Evolutionary conservation across 2,113 vertebrate genomes (phyloP).

Genomic region (Nesospiza acunhae): DNA sequence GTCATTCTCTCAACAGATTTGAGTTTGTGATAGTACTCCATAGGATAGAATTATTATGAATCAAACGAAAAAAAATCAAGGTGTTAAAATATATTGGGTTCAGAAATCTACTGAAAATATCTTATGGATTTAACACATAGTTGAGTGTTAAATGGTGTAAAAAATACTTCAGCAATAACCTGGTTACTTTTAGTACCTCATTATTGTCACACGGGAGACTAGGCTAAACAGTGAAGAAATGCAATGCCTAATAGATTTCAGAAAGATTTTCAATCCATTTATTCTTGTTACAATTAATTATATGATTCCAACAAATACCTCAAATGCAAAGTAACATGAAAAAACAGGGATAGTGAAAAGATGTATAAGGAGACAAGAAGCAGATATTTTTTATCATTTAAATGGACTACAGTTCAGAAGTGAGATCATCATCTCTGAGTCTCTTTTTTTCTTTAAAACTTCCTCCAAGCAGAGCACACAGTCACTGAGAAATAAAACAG

Average conservation of each 20-base stretch:
- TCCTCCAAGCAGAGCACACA: neutral
- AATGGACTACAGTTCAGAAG: neutral
- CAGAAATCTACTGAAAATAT: neutral
- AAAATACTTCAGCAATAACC: neutral
- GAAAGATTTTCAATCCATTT: neutral
- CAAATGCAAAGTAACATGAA: neutral
- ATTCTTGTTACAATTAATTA: neutral
- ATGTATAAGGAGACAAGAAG: neutral
- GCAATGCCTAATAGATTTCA: neutral
- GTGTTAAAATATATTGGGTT: neutral
- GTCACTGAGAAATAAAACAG: neutral
- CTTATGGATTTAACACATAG: neutral
- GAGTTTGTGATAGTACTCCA: neutral
- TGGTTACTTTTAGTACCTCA: conserved; percentile 20
- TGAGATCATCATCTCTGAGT: neutral
- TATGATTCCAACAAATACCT: neutral
- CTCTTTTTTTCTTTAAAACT: neutral
- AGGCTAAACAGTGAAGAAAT: conserved; percentile 3
- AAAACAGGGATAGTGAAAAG: neutral
- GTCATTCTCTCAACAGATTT: neutral
- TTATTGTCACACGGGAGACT: neutral
- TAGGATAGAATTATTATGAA: neutral
- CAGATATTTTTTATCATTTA: neutral
- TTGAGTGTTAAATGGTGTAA: neutral
- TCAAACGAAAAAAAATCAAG: neutral